phyloP scores from a whole-genome alignment of 2,888 invertebrate genomes.

The Xestoiulus laeticollis region DNA sequence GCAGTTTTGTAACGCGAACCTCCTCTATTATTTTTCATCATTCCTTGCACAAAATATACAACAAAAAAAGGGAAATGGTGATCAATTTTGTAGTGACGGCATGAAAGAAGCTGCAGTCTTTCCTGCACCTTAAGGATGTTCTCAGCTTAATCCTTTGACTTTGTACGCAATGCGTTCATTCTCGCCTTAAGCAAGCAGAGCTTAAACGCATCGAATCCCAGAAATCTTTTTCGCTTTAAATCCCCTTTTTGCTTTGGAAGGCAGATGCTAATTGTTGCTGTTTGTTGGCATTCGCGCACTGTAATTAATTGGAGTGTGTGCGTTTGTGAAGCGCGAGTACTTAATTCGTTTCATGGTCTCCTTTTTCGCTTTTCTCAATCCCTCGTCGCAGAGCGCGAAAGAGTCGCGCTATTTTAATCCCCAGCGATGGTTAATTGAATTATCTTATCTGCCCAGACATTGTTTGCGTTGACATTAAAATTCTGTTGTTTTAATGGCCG shows the following conservation, averaged over 20 bases:
- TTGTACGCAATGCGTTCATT: not conserved
- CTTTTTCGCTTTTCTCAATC: constrained; percentile 44
- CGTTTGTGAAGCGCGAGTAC: not conserved
- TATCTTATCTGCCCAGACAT: constrained; percentile 53
- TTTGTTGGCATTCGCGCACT: constrained; percentile 17
- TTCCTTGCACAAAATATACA: too few relatives aligned
- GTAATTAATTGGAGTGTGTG: constrained; percentile 44
- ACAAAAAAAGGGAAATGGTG: too few relatives aligned
- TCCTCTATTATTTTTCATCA: too few relatives aligned
- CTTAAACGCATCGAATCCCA: not conserved
- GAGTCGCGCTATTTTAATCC: constrained; percentile 46
- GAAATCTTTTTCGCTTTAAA: constrained; percentile 6
- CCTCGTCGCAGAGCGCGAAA: not conserved
- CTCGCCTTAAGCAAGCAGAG: not conserved
- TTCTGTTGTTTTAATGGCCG: constrained; percentile 52
- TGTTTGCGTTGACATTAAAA: constrained; percentile 53
- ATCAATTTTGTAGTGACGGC: too few relatives aligned
- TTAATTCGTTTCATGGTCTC: constrained; percentile 42
- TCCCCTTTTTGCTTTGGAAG: too few relatives aligned
- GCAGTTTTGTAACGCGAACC: too few relatives aligned
- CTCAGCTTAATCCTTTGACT: not conserved
- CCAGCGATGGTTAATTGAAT: constrained; percentile 51
- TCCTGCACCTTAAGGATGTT: not conserved
- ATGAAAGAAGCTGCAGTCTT: not conserved
- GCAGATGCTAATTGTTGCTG: constrained; percentile 32